Conservation (phyloP, 1,140 invertebrate species). For the Drosophila nikananu region DNA sequence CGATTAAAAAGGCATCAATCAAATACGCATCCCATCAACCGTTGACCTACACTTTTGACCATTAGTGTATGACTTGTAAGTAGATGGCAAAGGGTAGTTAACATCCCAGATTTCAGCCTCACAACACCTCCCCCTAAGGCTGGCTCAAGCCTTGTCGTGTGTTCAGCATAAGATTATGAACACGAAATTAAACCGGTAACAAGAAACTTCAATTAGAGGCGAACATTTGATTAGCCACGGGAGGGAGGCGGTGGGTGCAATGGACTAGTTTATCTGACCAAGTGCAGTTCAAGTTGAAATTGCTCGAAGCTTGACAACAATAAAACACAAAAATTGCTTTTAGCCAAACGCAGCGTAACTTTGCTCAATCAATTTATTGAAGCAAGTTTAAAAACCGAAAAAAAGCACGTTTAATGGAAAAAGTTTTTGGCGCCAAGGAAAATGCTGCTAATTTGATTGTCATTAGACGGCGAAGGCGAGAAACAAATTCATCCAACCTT, state of each 20-base stretch:
- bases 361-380: slow-evolving; percentile 64
- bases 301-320: slow-evolving; percentile 35
- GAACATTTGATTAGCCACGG: slow-evolving; percentile 56
- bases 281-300: slow-evolving; percentile 50
- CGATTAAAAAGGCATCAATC: neutral
- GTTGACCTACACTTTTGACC: neutral
- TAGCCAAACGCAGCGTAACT: slow-evolving; percentile 49
- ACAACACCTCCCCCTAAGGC: slow-evolving; percentile 5
- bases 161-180: slow-evolving; percentile 59
- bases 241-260: neutral
- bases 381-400: slow-evolving; percentile 27
- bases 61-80: slow-evolving; percentile 3
- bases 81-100: neutral
- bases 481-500: slow-evolving; percentile 49
- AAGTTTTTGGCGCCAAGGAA: slow-evolving; percentile 70
- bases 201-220: slow-evolving; percentile 73
- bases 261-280: slow-evolving; percentile 41
- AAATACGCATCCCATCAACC: too few relatives aligned
- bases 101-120: neutral
- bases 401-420: slow-evolving; percentile 73
- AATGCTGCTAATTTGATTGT: slow-evolving; percentile 76
- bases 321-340: slow-evolving; percentile 55
- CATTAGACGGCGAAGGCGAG: slow-evolving; percentile 62
- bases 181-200: slow-evolving; percentile 65
- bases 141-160: slow-evolving; percentile 40